Conservation (phyloP, 2,888 invertebrate species). For the Strigamia maritima region DNA sequence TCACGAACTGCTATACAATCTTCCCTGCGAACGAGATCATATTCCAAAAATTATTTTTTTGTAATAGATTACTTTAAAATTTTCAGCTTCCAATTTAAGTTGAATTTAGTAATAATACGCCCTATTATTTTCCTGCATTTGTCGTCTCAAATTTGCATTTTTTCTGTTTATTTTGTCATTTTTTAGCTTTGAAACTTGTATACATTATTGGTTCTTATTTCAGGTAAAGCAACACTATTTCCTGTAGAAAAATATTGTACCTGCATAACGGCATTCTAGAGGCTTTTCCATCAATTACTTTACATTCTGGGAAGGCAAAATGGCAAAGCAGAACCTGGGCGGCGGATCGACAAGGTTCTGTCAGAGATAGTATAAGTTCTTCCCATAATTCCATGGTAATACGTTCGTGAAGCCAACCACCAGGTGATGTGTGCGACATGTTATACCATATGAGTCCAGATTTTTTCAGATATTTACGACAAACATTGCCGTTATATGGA, state of each 20-base stretch:
- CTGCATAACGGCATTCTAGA: conserved; percentile 74
- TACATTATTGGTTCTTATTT: no score
- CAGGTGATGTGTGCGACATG: conserved; percentile 62
- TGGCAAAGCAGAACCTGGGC: conserved; percentile 86
- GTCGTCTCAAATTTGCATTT: no score
- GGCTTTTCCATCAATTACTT: conserved; percentile 63
- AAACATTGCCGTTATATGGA: conserved; percentile 79
- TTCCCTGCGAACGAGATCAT: conserved; percentile 59
- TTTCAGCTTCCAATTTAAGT: no score
- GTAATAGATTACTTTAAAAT: no score
- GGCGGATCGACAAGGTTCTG: conserved; percentile 77
- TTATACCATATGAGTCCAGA: conserved; percentile 72
- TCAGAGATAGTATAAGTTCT: conserved; percentile 73
- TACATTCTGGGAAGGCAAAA: conserved; percentile 86
- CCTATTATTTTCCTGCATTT: no score
- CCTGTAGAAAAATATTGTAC: conserved; percentile 37
- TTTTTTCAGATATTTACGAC: conserved; percentile 60
- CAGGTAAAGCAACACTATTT: no score
- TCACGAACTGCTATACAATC: conserved; percentile 88
- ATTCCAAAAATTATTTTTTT: no score
- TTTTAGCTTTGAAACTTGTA: no score
- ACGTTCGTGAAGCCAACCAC: conserved; percentile 75
- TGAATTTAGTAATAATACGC: no score
- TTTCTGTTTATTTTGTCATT: no score
- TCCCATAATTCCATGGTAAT: conserved; percentile 80